A percentile compares a stretch with the other conserved stretches of the same genome.
Conservation (phyloP, 2,113 vertebrate species). For the Pseudorasbora parva region DNA sequence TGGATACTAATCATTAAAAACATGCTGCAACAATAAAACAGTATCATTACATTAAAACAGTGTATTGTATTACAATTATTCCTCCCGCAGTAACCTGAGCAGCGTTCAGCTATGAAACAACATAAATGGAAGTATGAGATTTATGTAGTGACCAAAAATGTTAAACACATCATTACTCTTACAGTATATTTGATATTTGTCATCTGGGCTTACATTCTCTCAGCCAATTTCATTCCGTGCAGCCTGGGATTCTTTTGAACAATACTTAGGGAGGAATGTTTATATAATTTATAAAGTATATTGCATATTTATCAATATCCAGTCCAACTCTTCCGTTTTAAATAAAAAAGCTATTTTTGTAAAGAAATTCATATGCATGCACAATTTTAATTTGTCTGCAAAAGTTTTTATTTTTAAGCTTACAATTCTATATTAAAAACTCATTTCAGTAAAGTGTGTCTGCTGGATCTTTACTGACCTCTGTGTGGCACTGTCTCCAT, state of each 20-base stretch:
- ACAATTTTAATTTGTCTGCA: not conserved
- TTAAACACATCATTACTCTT: not conserved
- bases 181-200: not conserved
- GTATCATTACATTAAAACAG: not conserved
- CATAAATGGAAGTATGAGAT: not conserved
- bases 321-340: too few relatives aligned
- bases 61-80: not conserved
- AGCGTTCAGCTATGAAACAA: not conserved
- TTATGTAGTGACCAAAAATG: not conserved
- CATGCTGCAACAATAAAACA: not conserved
- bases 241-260: too few relatives aligned
- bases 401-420: not conserved
- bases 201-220: not conserved
- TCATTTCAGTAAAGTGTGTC: not conserved
- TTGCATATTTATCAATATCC: not conserved
- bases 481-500: conserved; percentile 4
- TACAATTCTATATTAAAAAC: not conserved
- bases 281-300: not conserved
- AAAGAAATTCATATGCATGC: not conserved
- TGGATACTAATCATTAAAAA: too few relatives aligned
- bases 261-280: not conserved
- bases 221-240: too few relatives aligned
- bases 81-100: not conserved
- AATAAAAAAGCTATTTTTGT: too few relatives aligned
- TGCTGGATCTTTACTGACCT: not conserved